A percentile compares a stretch with the other conserved stretches of the same genome.
Evolutionary conservation across 1,140 invertebrate species (phyloP).

Genomic region (Camponotus floridanus): DNA sequence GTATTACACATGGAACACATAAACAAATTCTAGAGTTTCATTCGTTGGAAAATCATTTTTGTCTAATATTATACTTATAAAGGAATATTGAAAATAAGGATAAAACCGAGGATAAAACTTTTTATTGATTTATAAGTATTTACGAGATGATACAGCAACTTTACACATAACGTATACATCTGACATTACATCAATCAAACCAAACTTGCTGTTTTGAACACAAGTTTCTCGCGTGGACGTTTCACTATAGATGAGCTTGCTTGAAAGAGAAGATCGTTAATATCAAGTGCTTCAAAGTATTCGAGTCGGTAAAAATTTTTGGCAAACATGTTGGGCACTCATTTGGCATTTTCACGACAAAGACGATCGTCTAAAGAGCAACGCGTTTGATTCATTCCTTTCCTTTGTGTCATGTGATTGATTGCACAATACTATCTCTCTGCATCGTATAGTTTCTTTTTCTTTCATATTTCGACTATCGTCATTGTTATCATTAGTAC

Average conservation of each 20-base stretch:
- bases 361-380: neutral
- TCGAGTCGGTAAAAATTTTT: slow-evolving; percentile 30
- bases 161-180: neutral
- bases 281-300: neutral
- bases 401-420: neutral
- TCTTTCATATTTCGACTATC: neutral
- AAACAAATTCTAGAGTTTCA: no score
- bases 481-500: neutral
- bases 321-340: slow-evolving; percentile 33
- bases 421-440: slow-evolving; percentile 1
- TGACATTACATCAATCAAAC: slow-evolving; percentile 50
- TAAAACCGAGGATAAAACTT: no score
- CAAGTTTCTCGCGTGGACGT: slow-evolving; percentile 33
- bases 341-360: slow-evolving; percentile 33
- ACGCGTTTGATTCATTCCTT: neutral
- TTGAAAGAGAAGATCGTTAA: neutral
- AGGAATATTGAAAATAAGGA: no score
- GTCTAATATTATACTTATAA: no score
- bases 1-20: no score
- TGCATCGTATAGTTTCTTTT: neutral
- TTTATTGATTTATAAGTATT: no score
- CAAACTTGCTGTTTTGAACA: neutral
- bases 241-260: slow-evolving; percentile 4
- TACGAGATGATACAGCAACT: no score
- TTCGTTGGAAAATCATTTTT: no score